Evolutionary conservation across 2,113 vertebrate species (phyloP).

Genomic region (Lamprotornis superbus): DNA sequence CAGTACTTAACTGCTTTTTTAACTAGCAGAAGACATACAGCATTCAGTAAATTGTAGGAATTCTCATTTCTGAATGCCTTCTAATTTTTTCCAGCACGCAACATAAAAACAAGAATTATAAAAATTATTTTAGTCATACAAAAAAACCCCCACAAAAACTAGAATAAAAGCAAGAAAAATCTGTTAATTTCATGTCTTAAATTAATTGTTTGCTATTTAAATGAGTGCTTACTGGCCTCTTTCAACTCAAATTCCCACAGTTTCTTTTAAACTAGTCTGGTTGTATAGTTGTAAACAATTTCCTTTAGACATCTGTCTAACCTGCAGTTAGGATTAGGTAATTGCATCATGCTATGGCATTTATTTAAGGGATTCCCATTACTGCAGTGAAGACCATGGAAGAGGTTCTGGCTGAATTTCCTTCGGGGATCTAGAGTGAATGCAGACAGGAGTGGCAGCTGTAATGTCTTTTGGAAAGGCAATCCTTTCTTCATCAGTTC

Average conservation of each 20-base stretch:
- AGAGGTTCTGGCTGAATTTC: slow-evolving; percentile 7
- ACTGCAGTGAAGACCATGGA: background rate
- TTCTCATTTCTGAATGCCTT: background rate
- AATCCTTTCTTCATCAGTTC: slow-evolving; percentile 43
- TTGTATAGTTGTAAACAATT: background rate
- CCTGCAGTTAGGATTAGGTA: background rate
- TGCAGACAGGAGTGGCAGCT: background rate
- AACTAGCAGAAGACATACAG: background rate
- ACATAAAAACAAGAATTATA: background rate
- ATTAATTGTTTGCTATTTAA: background rate
- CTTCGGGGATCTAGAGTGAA: background rate
- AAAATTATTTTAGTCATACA: background rate
- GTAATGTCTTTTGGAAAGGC: background rate
- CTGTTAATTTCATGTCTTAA: background rate
- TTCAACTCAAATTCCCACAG: background rate
- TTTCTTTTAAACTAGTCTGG: background rate
- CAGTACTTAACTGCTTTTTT: background rate
- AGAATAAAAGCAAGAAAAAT: background rate
- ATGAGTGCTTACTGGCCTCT: background rate
- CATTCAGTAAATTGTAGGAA: background rate
- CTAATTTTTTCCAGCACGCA: background rate
- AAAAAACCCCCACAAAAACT: background rate
- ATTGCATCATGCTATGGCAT: background rate
- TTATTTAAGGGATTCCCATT: background rate
- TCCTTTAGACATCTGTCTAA: background rate